These are phyloP conservation scores for Pseudomugil tenellus DNA, from an alignment of 2,797 vertebrate genomes.

Conservation along the genomic window DNA sequence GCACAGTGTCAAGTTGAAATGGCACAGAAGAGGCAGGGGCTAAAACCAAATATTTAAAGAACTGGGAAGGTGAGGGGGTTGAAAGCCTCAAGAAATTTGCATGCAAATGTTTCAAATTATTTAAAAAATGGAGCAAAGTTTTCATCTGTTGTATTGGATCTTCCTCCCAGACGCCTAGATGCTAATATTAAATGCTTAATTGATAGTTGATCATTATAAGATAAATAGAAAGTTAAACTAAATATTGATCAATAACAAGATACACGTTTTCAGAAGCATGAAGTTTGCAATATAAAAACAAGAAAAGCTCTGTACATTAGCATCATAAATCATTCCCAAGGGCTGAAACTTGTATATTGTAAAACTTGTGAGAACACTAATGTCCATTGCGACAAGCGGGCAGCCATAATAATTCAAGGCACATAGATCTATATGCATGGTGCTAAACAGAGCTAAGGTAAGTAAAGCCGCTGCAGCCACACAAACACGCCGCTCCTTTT, in stretches of 20 bases:
- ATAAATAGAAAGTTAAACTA: constrained; percentile 49
- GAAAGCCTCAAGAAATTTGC: constrained; percentile 53
- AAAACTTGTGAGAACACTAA: constrained; percentile 64
- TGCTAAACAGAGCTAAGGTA: constrained; percentile 65
- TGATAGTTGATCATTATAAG: constrained; percentile 50
- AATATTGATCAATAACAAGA: constrained; percentile 57
- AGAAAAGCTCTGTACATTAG: constrained; percentile 56
- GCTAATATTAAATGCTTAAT: constrained; percentile 60
- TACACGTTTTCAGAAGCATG: constrained; percentile 44
- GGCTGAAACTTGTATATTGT: constrained; percentile 49
- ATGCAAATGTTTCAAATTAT: constrained; percentile 69
- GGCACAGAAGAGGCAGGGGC: constrained; percentile 64
- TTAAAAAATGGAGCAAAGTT: constrained; percentile 36
- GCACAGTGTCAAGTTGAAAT: constrained; percentile 81
- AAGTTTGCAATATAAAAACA: constrained; percentile 47
- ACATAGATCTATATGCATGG: constrained; percentile 79
- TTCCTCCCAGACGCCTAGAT: constrained; percentile 43
- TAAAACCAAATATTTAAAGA: constrained; percentile 47
- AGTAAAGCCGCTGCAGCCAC: constrained; percentile 52
- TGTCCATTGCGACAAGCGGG: constrained; percentile 76
- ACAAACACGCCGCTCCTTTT: constrained; percentile 29
- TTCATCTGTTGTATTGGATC: constrained; percentile 54
- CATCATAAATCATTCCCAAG: constrained; percentile 50
- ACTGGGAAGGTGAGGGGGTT: constrained; percentile 11
- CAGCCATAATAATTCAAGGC: constrained; percentile 81